Evolutionary conservation across 2,113 vertebrate species (phyloP), one percentile per base, ranked within the genome.

Genomic region (Deroptyus accipitrinus): DNA sequence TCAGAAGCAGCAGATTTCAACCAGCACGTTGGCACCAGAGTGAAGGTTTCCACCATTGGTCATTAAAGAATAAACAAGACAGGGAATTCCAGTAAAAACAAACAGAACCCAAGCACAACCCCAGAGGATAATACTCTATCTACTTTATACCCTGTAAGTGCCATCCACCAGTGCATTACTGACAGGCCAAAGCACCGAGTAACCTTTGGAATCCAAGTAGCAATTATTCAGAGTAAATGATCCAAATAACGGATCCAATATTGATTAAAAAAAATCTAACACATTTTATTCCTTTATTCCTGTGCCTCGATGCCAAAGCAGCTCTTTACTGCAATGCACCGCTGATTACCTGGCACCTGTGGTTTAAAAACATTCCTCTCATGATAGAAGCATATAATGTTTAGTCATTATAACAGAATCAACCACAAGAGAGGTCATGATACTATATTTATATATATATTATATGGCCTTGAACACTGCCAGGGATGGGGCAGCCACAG

Each of bases 41-140:
- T 3, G 1, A 27, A 64, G 86, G 48, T 23, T 74, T 31, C 62
- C 16, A 59, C 57, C 33, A 24, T 5, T 3, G 13, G 33, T 35
- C 22, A 9, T 4, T 3, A 2, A 37, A 31, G 24, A 31, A 35
- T 6, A 28, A 62, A 25, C 9, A 1, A 31, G 42, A 11, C 23
- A 12, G 3, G 10, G 48, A 24, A 42, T 72, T 4, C 10, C 0
- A 3, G 30, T 0, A 1, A 31, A 57, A 41, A 24, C 16, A 25
- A 59, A 30, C 7, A 42, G 4, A 27, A 1, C 0, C 37, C 28
- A 75, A 20, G 20, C 23, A 17, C 13, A 18, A 17, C 15, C n/a
- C 20, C 31, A 3, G 66, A 73, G 70, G 48, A 39, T 13, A 42
- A 61, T 12, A 6, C 39, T 7, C 17, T 8, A 2, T 10, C 28